These are phyloP conservation scores for Drosophila virilis DNA, from an alignment of 1,140 invertebrate genomes.

Conservation along the genomic window DNA sequence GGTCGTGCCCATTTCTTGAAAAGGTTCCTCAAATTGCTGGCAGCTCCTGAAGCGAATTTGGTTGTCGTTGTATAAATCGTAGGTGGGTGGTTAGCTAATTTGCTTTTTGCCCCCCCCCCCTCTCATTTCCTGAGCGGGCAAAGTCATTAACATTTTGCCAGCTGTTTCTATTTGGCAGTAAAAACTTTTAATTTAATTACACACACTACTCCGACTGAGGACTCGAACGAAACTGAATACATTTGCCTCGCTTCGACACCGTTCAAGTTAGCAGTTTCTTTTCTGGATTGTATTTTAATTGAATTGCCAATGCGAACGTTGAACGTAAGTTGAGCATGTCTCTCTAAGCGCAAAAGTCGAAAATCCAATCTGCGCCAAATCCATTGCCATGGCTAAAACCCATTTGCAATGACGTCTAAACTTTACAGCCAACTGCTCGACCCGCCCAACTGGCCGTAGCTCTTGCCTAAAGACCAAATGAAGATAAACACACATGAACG, in stretches of 20 bases:
- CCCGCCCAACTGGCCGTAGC: slow-evolving; percentile 6
- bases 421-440: slow-evolving; percentile 12
- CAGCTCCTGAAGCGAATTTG: slow-evolving; percentile 41
- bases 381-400: slow-evolving; percentile 38
- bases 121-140: slow-evolving; percentile 39
- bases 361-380: slow-evolving; percentile 71
- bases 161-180: slow-evolving; percentile 50
- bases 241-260: slow-evolving; percentile 50
- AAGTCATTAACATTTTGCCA: slow-evolving; percentile 64
- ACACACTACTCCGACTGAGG: background rate
- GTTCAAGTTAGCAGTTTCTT: slow-evolving; percentile 47
- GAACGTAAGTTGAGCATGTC: background rate
- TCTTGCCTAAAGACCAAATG: slow-evolving; percentile 51
- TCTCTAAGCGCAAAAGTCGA: slow-evolving; percentile 43
- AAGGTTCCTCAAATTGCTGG: slow-evolving; percentile 35
- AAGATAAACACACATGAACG: slow-evolving; percentile 69
- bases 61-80: slow-evolving; percentile 31
- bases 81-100: slow-evolving; percentile 20
- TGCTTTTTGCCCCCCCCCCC: background rate
- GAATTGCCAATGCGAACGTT: slow-evolving; percentile 39
- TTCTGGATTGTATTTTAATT: slow-evolving; percentile 41
- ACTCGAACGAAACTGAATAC: background rate
- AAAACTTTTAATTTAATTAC: slow-evolving; percentile 76
- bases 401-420: slow-evolving; percentile 46
- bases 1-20: slow-evolving; percentile 22